Percentiles rank a stretch among this genome's conserved stretches.
These are phyloP conservation scores for Microctonus aethiopoides DNA, from an alignment of 2,888 invertebrate genomes.

Conservation along the genomic window DNA sequence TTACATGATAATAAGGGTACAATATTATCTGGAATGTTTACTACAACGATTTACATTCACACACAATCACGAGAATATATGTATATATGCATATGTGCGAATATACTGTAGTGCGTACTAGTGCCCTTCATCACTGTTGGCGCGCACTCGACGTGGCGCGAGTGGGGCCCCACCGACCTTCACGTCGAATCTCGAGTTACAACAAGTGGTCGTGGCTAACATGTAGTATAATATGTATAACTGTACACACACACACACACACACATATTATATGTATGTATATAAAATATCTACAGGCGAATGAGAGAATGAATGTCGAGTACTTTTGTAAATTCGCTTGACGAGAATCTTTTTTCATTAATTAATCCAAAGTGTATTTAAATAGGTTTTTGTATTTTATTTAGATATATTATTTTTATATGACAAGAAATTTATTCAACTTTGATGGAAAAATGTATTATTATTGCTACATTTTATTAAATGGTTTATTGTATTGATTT, in stretches of 20 bases:
- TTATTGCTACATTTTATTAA: not conserved
- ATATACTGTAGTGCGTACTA: not conserved
- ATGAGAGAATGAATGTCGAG: not conserved
- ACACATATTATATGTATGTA: not conserved
- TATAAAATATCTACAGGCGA: not conserved
- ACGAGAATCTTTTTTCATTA: not conserved
- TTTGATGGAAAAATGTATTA: not conserved
- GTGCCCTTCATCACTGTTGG: constrained; percentile 2
- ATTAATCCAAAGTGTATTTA: not conserved
- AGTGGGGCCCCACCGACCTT: constrained; percentile 43
- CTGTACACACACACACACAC: not conserved
- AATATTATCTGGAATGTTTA: not conserved
- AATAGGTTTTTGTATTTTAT: not conserved
- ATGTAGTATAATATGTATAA: no score
- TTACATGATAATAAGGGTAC: constrained; percentile 32
- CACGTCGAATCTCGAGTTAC: constrained; percentile 56
- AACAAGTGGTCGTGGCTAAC: constrained; percentile 52
- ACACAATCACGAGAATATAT: not conserved
- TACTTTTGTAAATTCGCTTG: not conserved
- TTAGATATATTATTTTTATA: not conserved
- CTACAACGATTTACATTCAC: not conserved
- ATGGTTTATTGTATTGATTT: no score
- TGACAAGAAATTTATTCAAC: not conserved
- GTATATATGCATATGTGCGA: no score
- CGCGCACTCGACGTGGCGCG: not conserved